Conservation (phyloP, 2,797 vertebrate genomes). For the Megalops cyprinoides region DNA sequence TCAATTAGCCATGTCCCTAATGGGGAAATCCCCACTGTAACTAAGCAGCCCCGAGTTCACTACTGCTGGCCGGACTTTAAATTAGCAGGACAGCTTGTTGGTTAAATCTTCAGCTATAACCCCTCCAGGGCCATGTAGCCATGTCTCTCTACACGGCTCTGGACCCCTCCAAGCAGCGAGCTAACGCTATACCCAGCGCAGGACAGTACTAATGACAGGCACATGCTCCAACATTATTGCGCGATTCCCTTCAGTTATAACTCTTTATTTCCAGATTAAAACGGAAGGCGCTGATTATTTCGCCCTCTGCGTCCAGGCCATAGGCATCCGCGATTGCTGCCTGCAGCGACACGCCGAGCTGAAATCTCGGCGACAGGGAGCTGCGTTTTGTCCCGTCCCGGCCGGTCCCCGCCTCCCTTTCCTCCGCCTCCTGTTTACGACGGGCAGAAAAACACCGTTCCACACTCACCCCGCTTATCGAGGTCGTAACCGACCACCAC, state of each 20-base stretch:
- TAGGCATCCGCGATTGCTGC: conserved; percentile 19
- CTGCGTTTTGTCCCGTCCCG: conserved; percentile 44
- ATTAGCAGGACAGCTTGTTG: background rate
- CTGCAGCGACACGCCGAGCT: background rate
- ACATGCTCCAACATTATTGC: background rate
- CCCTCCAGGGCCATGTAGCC: too few relatives aligned
- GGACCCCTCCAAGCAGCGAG: too few relatives aligned
- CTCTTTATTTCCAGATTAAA: background rate
- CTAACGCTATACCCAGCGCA: background rate
- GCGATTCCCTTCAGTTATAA: background rate
- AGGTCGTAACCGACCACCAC: conserved; percentile 91
- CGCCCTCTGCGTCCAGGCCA: background rate
- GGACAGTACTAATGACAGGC: background rate
- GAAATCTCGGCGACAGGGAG: conserved; percentile 20
- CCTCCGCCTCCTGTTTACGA: conserved; percentile 55
- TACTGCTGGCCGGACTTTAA: background rate
- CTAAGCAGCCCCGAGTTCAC: background rate
- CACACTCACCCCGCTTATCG: conserved; percentile 88
- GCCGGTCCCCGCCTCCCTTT: conserved; percentile 68
- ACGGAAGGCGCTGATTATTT: conserved; percentile 2
- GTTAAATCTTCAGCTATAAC: background rate
- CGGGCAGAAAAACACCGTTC: conserved; percentile 19
- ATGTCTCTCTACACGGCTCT: too few relatives aligned
- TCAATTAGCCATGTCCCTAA: background rate
- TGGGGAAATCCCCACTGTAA: background rate